Base-by-base conservation (phyloP, 2,113 vertebrate species). In the Raja brachyura region DNA sequence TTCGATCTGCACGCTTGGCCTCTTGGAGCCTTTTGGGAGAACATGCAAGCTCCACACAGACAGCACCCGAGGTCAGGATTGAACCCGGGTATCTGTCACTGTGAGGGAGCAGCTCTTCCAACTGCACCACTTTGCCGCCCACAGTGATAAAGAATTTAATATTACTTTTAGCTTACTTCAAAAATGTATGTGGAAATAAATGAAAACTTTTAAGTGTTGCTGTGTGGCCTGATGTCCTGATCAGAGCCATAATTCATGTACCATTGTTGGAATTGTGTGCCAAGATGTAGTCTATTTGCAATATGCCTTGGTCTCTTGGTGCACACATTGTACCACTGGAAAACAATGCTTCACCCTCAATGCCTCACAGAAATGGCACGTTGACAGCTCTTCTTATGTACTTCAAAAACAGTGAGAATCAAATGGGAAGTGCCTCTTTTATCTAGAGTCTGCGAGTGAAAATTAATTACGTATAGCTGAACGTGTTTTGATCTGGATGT, bases 401-500 rank as follows among this genome's bases (percentile, higher is more conserved):
- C 5, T 88, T 86, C 39, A 31, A 88, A 88, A n/a, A 81, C 5
- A 25, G 78, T 81, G 48, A 54, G 20, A 33, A 88, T 63, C 25
- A 63, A 59, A 86, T 18, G 10, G 54, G 54, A 59, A 86, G 56
- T n/a, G 4, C 11, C 54, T 61, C 25, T 28, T 61, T 61, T 59
- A 61, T 13, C 54, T 59, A 14, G 10, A 85, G 54, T n/a, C 81
- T 85, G 81, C 28, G 11, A 59, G 3, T 85, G 7, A 59, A 85
- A 85, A 85, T n/a, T n/a, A 85, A 85, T 85, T n/a, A 59, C 59
- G n/a, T 61, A 61, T 85, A 61, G 81, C 81, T 14, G 9, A 85
- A 61, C 14, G 81, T 85, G 54, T 85, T 85, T 85, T 61, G 56
- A 28, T 61, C 54, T n/a, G 25, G 56, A 61, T 61, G 81, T 25